Conservation (phyloP, 2,888 invertebrate genomes). For the Amphipoea oculea region DNA sequence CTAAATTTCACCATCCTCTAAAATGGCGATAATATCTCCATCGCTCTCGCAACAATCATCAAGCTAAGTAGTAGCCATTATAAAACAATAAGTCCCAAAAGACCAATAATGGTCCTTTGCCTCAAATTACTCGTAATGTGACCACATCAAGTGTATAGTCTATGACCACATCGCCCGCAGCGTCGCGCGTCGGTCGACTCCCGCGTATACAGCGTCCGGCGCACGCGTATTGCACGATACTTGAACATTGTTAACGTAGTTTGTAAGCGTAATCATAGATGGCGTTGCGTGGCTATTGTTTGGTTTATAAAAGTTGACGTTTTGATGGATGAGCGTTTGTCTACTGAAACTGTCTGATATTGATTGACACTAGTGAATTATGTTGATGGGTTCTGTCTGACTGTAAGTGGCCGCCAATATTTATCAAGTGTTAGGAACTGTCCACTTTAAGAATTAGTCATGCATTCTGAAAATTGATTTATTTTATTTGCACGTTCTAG, state of each 20-base stretch:
- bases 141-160: no score
- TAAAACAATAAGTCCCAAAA: constrained; percentile 54
- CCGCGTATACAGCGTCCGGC: constrained; percentile 29
- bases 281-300: constrained; percentile 51
- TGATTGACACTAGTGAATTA: constrained; percentile 20
- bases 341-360: constrained; percentile 3
- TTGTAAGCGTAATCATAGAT: constrained; percentile 49
- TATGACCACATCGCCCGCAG: constrained; percentile 51
- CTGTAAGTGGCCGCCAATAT: background rate
- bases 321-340: constrained; percentile 17
- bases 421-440: background rate
- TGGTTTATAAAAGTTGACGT: constrained; percentile 28
- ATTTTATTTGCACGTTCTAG: background rate
- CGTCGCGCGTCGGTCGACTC: constrained; percentile 1
- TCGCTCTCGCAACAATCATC: constrained; percentile 13
- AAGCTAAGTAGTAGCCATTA: constrained; percentile 26
- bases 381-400: background rate
- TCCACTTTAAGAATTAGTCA: background rate
- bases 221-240: constrained; percentile 21
- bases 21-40: constrained; percentile 18
- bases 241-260: constrained; percentile 45
- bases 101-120: constrained; percentile 32
- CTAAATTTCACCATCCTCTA: constrained; percentile 18
- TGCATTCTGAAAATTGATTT: background rate
- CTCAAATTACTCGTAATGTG: constrained; percentile 53